phyloP scores from a whole-genome alignment of 1,140 invertebrate species.

The Tribolium castaneum region DNA sequence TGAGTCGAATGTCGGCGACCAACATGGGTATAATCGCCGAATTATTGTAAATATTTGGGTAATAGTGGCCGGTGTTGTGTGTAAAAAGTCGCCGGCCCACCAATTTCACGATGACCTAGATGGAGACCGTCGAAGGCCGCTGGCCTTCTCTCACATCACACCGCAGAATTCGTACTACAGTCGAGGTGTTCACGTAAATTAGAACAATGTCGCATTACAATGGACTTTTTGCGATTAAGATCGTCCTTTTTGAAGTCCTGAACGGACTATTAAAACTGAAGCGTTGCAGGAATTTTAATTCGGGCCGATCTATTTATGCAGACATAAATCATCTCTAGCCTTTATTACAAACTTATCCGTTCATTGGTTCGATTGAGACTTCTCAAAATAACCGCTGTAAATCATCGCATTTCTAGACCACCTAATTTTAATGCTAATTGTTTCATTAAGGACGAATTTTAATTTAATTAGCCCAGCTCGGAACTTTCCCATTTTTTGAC shows the following conservation, averaged over 20 bases:
- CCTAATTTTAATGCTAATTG: slow-evolving; percentile 11
- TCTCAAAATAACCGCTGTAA: slow-evolving; percentile 3
- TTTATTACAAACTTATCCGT: neutral
- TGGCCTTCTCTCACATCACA: slow-evolving; percentile 41
- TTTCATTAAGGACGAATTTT: slow-evolving; percentile 4
- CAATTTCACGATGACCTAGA: slow-evolving; percentile 42
- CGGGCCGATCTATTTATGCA: slow-evolving; percentile 10
- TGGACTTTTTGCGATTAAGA: slow-evolving; percentile 1
- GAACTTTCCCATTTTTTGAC: neutral
- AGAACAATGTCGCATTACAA: slow-evolving; percentile 35
- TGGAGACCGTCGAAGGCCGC: slow-evolving; percentile 37
- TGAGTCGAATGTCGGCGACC: neutral
- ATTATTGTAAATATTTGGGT: slow-evolving; percentile 33
- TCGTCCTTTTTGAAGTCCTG: neutral
- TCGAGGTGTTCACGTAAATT: slow-evolving; percentile 31
- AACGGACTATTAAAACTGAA: slow-evolving; percentile 3
- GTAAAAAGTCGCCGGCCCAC: slow-evolving; percentile 40
- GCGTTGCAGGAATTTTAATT: slow-evolving; percentile 20
- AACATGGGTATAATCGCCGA: neutral
- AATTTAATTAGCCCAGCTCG: neutral
- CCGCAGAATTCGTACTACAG: slow-evolving; percentile 18
- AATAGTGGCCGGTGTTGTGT: slow-evolving; percentile 28
- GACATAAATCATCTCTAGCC: slow-evolving; percentile 10
- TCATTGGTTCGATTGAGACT: slow-evolving; percentile 1
- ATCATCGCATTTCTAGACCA: neutral